A percentile compares a stretch with the other conserved stretches of the same genome.
These are phyloP conservation scores for Drosophila kambysellisi DNA, from an alignment of 2,888 invertebrate species.

Conservation along the genomic window DNA sequence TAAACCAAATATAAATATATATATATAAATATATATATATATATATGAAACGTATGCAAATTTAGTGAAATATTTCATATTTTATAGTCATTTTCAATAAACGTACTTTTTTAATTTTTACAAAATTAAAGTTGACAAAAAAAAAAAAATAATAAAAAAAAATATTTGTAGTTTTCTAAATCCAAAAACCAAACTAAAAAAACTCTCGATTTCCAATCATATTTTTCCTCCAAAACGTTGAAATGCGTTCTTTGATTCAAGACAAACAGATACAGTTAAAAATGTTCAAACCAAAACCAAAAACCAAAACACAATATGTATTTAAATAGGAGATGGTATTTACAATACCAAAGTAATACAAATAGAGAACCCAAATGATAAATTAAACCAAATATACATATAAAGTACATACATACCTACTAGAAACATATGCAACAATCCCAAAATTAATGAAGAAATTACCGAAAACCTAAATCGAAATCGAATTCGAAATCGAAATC, in stretches of 20 bases:
- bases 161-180: slow-evolving; percentile 78
- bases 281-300: slow-evolving; percentile 54
- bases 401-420: slow-evolving; percentile 38
- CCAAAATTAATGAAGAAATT: slow-evolving; percentile 27
- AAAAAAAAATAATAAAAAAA: slow-evolving; percentile 24
- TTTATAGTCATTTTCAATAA: slow-evolving; percentile 79
- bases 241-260: slow-evolving; percentile 51
- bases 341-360: slow-evolving; percentile 34
- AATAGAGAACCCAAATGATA: slow-evolving; percentile 42
- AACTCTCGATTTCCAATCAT: slow-evolving; percentile 65
- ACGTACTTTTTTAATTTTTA: slow-evolving; percentile 80
- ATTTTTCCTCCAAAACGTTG: slow-evolving; percentile 60
- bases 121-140: slow-evolving; percentile 75
- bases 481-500: slow-evolving; percentile 38
- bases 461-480: slow-evolving; percentile 23
- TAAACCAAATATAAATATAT: slow-evolving; percentile 60
- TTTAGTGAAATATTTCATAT: slow-evolving; percentile 76
- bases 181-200: slow-evolving; percentile 50
- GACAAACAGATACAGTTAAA: slow-evolving; percentile 51
- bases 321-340: slow-evolving; percentile 40
- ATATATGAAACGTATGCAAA: slow-evolving; percentile 58
- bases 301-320: slow-evolving; percentile 19
- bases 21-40: slow-evolving; percentile 49
- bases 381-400: slow-evolving; percentile 33
- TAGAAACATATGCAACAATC: slow-evolving; percentile 42